Evolutionary conservation across 2,888 invertebrate species (phyloP), one percentile per base, ranked within the genome.

Genomic region (Leucania comma): DNA sequence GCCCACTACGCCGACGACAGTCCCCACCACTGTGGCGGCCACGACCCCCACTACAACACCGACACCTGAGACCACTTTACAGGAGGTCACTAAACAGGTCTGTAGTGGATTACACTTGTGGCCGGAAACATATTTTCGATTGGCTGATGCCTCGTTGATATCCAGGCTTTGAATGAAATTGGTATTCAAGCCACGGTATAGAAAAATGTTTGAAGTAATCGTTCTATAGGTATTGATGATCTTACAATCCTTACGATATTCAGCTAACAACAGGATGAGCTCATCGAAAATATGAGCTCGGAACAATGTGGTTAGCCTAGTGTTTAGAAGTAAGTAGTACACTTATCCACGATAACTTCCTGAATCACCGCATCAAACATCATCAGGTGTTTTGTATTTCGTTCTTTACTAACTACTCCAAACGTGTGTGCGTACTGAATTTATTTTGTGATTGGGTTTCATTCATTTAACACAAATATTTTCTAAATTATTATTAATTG

Each of bases 71-170:
- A 92, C 92, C 3, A 93, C 93, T 38, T 84, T 91, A 51, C 90
- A 91, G 84, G 94, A 95, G 68, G 91, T 94, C 78, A 94, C 94
- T 50, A 89, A 89, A 73, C 93, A 95, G 95, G 95, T 95, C 91
- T 86, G 93, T 92, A 71, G 46, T 14, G 61, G 74, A 61, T 69
- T 42, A 51, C 65, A 59, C 20, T 65, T 38, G 67, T 58, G 35
- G 26, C 58, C 29, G 50, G 67, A 42, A 57, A 29, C 75, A 73
- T 66, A 80, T 80, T 80, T 68, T 69, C 69, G 42, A 50, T 61
- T 46, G 12, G 20, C 22, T 22, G 14, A 35, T 35, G 24, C 53
- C 20, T 26, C 12, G 14, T 12, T 35, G 4, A 14, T 20, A 42
- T 42, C 17, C 20, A 42, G 42, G 17, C 6, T 42, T 42, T 42